phyloP scores from a whole-genome alignment of 1,140 invertebrate species.

The Procambarus virginalis region DNA sequence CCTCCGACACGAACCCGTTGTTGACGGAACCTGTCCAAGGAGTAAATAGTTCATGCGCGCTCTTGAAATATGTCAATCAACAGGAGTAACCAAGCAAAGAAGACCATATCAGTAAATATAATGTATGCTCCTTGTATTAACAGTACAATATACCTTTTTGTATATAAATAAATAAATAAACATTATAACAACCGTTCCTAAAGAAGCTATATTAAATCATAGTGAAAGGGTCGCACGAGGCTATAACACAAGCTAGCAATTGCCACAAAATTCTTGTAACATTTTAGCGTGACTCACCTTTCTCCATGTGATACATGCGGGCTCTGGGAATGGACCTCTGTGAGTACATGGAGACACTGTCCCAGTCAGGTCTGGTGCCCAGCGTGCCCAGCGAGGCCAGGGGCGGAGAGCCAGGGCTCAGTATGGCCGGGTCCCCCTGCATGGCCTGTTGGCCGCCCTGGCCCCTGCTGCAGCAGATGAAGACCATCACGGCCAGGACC shows the following conservation, averaged over 20 bases:
- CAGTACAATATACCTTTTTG: no score
- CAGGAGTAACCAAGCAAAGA: no score
- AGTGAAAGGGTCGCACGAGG: no score
- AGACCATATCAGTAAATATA: no score
- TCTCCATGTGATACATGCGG: conserved; percentile 79
- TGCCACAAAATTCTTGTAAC: no score
- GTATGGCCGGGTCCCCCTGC: conserved; percentile 58
- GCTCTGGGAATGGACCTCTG: conserved; percentile 89
- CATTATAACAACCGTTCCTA: no score
- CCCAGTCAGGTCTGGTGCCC: conserved; percentile 82
- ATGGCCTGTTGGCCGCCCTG: conserved; percentile 19
- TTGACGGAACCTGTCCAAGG: conserved; percentile 77
- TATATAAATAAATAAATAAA: background rate
- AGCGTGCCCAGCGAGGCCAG: conserved; percentile 86
- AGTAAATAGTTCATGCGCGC: background rate
- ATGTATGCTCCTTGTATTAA: no score
- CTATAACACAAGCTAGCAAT: no score
- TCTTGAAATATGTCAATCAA: no score
- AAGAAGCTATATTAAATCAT: no score
- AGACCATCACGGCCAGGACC: conserved; percentile 87
- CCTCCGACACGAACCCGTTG: conserved; percentile 80
- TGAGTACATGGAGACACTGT: conserved; percentile 94
- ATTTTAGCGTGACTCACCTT: conserved; percentile 10
- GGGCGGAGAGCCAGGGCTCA: conserved; percentile 56
- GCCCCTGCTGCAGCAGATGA: conserved; percentile 84